phyloP scores from a whole-genome alignment of 2,113 vertebrate species.

The Nothocercus julius region DNA sequence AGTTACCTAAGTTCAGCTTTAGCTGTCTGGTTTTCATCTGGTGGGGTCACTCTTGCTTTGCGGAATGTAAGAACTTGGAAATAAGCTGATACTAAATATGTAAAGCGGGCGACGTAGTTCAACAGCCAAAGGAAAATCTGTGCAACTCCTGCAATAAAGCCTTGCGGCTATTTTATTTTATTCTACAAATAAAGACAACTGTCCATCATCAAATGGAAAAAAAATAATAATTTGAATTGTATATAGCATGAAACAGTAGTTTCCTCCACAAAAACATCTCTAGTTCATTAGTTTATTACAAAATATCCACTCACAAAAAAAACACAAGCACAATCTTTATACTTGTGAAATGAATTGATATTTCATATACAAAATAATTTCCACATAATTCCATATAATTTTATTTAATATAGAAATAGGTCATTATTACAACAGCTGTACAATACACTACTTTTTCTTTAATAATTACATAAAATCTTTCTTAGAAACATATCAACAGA shows the following conservation, averaged over 20 bases:
- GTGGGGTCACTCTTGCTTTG: slow-evolving; percentile 53
- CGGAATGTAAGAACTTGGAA: not conserved
- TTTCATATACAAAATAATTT: slow-evolving; percentile 86
- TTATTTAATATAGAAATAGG: slow-evolving; percentile 88
- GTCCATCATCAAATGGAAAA: slow-evolving; percentile 61
- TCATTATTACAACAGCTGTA: slow-evolving; percentile 85
- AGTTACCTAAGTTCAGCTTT: not conserved
- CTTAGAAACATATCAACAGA: slow-evolving; percentile 84
- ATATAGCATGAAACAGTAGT: slow-evolving; percentile 71
- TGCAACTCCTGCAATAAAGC: slow-evolving; percentile 55
- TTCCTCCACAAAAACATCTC: slow-evolving; percentile 72
- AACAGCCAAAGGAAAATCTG: slow-evolving; percentile 59
- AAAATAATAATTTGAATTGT: slow-evolving; percentile 60
- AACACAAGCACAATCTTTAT: slow-evolving; percentile 76
- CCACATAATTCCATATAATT: slow-evolving; percentile 82
- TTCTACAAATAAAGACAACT: slow-evolving; percentile 70
- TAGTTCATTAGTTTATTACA: slow-evolving; percentile 82
- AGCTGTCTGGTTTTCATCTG: slow-evolving; percentile 28
- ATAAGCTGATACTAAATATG: not conserved
- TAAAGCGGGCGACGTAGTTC: slow-evolving; percentile 23
- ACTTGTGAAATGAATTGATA: slow-evolving; percentile 79
- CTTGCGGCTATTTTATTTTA: slow-evolving; percentile 67
- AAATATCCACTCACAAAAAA: slow-evolving; percentile 81
- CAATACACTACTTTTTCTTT: slow-evolving; percentile 81
- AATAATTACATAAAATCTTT: slow-evolving; percentile 85